phyloP scores from a whole-genome alignment of 2,797 vertebrate species.

The Propithecus deckenii region DNA sequence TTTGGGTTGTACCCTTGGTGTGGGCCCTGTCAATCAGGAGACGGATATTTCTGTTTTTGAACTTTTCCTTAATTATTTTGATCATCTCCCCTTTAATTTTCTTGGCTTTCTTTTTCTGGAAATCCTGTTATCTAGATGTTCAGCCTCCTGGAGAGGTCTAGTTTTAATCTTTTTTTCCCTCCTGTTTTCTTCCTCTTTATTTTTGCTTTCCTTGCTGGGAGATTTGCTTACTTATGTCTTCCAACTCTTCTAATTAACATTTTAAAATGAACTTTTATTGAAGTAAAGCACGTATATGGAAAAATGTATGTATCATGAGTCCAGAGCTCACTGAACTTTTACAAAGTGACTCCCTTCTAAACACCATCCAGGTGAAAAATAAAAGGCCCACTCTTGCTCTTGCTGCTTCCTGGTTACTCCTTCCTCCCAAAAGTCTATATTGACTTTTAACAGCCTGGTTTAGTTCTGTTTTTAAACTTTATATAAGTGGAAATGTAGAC shows the following conservation, averaged over 20 bases:
- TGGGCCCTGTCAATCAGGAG: not conserved
- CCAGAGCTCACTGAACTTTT: not conserved
- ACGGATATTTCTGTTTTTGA: not conserved
- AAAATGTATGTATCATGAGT: not conserved
- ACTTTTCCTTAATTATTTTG: slow-evolving; percentile 12
- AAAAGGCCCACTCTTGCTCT: not conserved
- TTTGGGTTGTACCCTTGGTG: not conserved
- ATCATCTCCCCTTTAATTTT: not conserved
- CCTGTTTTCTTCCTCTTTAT: not conserved
- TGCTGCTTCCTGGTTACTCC: not conserved
- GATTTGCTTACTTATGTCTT: not conserved
- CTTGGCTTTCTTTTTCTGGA: not conserved
- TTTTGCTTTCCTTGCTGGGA: not conserved
- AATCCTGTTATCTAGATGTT: not conserved
- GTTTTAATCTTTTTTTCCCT: not conserved
- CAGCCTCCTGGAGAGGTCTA: not conserved
- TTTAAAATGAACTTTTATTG: slow-evolving; percentile 22
- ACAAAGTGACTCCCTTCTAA: not conserved
- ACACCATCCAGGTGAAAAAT: not conserved
- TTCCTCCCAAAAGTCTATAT: not conserved
- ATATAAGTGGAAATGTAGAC: not conserved
- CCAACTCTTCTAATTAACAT: slow-evolving; percentile 1
- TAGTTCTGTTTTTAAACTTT: not conserved
- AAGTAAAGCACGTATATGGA: not conserved
- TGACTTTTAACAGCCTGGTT: not conserved